These are phyloP conservation scores for Drosophila nasuta DNA, from an alignment of 1,140 invertebrate species.

Conservation along the genomic window DNA sequence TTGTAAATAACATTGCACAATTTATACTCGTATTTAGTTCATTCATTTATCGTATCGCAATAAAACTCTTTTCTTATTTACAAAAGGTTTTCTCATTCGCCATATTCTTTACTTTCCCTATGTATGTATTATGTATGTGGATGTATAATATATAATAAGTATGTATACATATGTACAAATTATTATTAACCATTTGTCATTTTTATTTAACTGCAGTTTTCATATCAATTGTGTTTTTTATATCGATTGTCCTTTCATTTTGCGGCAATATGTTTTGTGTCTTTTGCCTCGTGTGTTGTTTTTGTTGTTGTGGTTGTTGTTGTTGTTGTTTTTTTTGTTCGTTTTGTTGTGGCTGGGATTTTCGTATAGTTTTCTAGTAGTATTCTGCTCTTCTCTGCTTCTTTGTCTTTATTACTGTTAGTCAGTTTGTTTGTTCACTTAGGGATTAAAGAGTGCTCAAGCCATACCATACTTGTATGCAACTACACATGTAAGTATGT, in stretches of 20 bases:
- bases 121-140: neutral
- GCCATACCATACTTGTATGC: neutral
- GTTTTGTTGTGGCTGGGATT: slow-evolving; percentile 29
- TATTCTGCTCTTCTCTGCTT: slow-evolving; percentile 4
- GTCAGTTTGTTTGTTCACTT: neutral
- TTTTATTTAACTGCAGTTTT: slow-evolving; percentile 32
- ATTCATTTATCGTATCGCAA: slow-evolving; percentile 10
- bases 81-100: slow-evolving; percentile 8
- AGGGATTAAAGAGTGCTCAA: slow-evolving; percentile 11
- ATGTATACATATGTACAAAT: slow-evolving; percentile 45
- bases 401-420: slow-evolving; percentile 1
- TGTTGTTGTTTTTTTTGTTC: slow-evolving; percentile 14
- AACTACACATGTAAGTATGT: slow-evolving; percentile 3
- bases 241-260: slow-evolving; percentile 63
- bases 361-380: slow-evolving; percentile 10
- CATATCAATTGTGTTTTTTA: slow-evolving; percentile 18
- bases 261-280: slow-evolving; percentile 43
- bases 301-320: slow-evolving; percentile 6
- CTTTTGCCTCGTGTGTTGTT: slow-evolving; percentile 35
- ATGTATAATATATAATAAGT: slow-evolving; percentile 11
- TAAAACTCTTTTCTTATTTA: slow-evolving; percentile 36
- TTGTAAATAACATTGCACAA: slow-evolving; percentile 29
- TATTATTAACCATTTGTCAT: slow-evolving; percentile 10
- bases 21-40: slow-evolving; percentile 26
- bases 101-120: neutral